Percentiles rank a stretch among this genome's conserved stretches.
phyloP scores from a whole-genome alignment of 2,797 vertebrate genomes.

The Rachycentron canadum region DNA sequence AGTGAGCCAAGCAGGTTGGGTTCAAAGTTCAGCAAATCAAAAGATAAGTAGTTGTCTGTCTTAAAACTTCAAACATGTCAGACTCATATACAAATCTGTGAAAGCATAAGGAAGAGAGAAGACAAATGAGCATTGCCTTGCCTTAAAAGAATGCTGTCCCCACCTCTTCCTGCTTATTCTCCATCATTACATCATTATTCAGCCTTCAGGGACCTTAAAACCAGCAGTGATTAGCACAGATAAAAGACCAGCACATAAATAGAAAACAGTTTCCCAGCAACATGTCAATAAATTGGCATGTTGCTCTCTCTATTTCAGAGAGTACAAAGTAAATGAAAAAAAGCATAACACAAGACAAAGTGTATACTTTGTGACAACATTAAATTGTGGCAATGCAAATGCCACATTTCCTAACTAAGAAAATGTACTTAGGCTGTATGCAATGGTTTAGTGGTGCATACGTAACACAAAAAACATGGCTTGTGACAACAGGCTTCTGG shows the following conservation, averaged over 20 bases:
- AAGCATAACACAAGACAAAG: not conserved
- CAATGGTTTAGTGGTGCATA: no score
- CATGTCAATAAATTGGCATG: not conserved
- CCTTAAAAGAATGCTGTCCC: conserved; percentile 36
- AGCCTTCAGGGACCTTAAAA: conserved; percentile 15
- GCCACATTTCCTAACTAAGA: not conserved
- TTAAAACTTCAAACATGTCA: not conserved
- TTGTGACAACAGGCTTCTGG: not conserved
- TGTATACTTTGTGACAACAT: not conserved
- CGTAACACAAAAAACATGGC: not conserved
- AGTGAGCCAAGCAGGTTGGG: not conserved
- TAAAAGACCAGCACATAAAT: conserved; percentile 7
- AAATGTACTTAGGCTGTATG: not conserved
- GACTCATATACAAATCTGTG: not conserved
- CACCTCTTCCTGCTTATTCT: conserved; percentile 41
- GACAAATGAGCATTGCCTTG: conserved; percentile 7
- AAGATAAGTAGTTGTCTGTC: conserved; percentile 13
- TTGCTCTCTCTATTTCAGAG: not conserved
- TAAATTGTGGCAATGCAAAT: not conserved
- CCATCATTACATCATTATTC: conserved; percentile 52
- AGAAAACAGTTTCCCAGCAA: conserved; percentile 14
- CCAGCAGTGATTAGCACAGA: not conserved
- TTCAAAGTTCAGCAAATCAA: conserved; percentile 16
- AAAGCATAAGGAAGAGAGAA: not conserved
- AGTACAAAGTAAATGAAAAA: not conserved